Conservation (phyloP, 2,113 vertebrate genomes). For the Fukomys damarensis region DNA sequence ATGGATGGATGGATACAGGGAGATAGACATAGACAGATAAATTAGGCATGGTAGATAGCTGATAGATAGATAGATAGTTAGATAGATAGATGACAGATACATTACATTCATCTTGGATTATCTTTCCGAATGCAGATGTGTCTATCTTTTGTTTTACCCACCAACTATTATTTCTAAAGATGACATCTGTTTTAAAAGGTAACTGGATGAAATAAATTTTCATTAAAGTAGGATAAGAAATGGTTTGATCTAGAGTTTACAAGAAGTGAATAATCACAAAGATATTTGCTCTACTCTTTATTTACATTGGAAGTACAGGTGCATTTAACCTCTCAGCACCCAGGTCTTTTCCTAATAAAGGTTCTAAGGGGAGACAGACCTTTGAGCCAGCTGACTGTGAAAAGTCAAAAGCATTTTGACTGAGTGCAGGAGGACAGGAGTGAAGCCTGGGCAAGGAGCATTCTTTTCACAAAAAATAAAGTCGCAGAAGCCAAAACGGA, state of each 20-base stretch:
- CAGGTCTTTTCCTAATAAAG: background rate
- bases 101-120: background rate
- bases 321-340: background rate
- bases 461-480: background rate
- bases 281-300: background rate
- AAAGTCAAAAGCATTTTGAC: background rate
- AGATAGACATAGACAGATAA: no score
- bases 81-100: background rate
- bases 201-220: background rate
- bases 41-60: no score
- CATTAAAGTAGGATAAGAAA: constrained; percentile 4
- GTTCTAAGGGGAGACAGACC: background rate
- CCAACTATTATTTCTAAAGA: background rate
- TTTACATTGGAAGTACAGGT: background rate
- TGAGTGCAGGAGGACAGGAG: background rate
- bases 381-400: background rate
- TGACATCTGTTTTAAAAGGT: background rate
- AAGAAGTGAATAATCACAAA: background rate
- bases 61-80: background rate
- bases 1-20: no score
- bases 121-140: background rate
- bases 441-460: background rate
- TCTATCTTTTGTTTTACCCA: background rate
- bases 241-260: background rate
- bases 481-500: background rate